A percentile compares a stretch with the other conserved stretches of the same genome.
Evolutionary conservation across 2,888 invertebrate genomes (phyloP).

Genomic region (Amiota communis): DNA sequence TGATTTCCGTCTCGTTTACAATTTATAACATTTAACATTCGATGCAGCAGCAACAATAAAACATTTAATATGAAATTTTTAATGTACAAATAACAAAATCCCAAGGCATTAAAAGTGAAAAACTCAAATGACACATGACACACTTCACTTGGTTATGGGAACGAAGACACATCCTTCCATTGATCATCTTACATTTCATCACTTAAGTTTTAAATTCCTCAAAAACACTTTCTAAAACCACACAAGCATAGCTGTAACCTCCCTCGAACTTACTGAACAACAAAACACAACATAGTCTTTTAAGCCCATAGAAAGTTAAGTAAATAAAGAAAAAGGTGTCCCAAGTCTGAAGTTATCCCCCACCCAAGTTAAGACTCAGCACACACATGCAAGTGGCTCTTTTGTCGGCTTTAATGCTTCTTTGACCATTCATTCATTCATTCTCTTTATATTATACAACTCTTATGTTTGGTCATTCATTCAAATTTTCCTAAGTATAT

Average conservation of each 20-base stretch:
- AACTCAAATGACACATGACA: not conserved
- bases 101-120: not conserved
- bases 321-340: constrained; percentile 14
- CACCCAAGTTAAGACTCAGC: constrained; percentile 24
- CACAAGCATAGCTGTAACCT: not conserved
- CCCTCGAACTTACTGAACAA: not conserved
- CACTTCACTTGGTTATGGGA: too few relatives aligned
- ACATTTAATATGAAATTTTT: constrained; percentile 62
- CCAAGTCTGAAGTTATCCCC: not conserved
- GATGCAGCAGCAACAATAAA: constrained; percentile 50
- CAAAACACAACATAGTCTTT: constrained; percentile 4
- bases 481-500: constrained; percentile 47
- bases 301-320: constrained; percentile 7
- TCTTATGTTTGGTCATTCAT: constrained; percentile 44
- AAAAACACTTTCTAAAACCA: constrained; percentile 6
- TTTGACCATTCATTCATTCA: constrained; percentile 58
- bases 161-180: not conserved
- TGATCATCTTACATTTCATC: not conserved
- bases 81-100: constrained; percentile 35
- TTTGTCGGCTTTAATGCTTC: constrained; percentile 67
- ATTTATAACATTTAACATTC: constrained; percentile 23
- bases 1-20: constrained; percentile 39
- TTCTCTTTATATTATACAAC: constrained; percentile 17
- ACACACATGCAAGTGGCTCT: constrained; percentile 56
- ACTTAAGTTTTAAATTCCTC: not conserved